Conservation (phyloP, 1,140 invertebrate species). For the Oryctes rhinoceros region DNA sequence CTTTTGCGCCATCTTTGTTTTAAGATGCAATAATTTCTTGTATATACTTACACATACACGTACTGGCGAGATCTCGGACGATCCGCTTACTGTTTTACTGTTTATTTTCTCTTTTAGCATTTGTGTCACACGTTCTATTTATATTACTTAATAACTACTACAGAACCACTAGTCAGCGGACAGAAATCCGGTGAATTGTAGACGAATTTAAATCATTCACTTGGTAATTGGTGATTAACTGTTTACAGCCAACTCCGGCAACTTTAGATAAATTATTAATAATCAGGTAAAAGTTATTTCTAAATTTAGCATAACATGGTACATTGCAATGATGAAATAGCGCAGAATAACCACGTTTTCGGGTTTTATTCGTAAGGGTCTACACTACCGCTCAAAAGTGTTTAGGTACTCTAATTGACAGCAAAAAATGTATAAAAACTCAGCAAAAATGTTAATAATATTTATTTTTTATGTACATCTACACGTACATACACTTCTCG, state of each 20-base stretch:
- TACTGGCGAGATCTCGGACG: not conserved
- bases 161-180: not conserved
- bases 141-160: slow-evolving; percentile 8
- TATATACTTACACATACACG: not conserved
- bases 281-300: too few relatives aligned
- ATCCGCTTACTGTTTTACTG: slow-evolving; percentile 9
- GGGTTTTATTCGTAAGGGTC: too few relatives aligned
- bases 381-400: too few relatives aligned
- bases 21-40: slow-evolving; percentile 1
- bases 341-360: too few relatives aligned
- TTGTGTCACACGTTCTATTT: slow-evolving; percentile 11
- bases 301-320: too few relatives aligned
- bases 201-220: not conserved
- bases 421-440: too few relatives aligned
- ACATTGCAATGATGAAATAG: too few relatives aligned
- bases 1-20: slow-evolving; percentile 18
- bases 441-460: too few relatives aligned
- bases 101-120: not conserved
- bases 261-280: not conserved
- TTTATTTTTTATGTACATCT: too few relatives aligned
- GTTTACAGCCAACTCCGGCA: not conserved
- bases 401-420: too few relatives aligned
- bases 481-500: too few relatives aligned
- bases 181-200: not conserved
- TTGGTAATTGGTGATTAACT: not conserved